Percentiles rank a stretch among this genome's conserved stretches.
These are phyloP conservation scores for Peromyscus eremicus DNA, from an alignment of 2,797 vertebrate species.

Conservation along the genomic window DNA sequence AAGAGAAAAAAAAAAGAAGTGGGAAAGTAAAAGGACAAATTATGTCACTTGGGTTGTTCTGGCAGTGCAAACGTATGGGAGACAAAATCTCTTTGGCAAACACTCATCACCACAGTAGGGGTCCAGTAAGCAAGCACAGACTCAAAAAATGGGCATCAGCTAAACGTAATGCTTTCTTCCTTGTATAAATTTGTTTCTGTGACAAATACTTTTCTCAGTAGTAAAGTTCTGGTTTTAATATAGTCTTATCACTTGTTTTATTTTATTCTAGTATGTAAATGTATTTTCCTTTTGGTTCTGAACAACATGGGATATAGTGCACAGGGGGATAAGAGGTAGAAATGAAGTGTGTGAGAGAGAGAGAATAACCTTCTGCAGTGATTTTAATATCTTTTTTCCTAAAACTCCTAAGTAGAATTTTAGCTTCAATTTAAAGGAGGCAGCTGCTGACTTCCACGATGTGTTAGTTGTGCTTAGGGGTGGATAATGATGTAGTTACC, in stretches of 20 bases:
- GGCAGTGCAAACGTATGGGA: too few relatives aligned
- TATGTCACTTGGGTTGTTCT: too few relatives aligned
- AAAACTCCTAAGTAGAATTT: not conserved
- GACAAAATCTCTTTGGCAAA: not conserved
- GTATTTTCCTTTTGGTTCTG: not conserved
- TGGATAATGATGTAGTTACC: not conserved
- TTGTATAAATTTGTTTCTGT: not conserved
- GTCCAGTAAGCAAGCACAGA: not conserved
- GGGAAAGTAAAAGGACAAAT: not conserved
- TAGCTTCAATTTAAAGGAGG: not conserved
- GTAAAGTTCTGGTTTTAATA: not conserved
- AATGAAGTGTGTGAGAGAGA: not conserved
- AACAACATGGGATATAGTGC: not conserved
- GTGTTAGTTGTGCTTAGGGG: not conserved
- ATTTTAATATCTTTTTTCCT: not conserved
- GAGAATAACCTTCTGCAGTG: fast-evolving
- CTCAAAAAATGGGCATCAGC: not conserved
- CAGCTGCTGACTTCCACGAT: not conserved
- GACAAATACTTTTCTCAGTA: not conserved
- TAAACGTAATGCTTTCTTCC: not conserved
- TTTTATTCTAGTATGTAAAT: not conserved
- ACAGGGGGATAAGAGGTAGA: not conserved
- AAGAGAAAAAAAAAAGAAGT: not conserved
- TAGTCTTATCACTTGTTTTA: not conserved
- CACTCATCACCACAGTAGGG: not conserved